These are phyloP conservation scores for Siphonodentalium dalli DNA, from an alignment of 2,888 invertebrate genomes.

Conservation along the genomic window DNA sequence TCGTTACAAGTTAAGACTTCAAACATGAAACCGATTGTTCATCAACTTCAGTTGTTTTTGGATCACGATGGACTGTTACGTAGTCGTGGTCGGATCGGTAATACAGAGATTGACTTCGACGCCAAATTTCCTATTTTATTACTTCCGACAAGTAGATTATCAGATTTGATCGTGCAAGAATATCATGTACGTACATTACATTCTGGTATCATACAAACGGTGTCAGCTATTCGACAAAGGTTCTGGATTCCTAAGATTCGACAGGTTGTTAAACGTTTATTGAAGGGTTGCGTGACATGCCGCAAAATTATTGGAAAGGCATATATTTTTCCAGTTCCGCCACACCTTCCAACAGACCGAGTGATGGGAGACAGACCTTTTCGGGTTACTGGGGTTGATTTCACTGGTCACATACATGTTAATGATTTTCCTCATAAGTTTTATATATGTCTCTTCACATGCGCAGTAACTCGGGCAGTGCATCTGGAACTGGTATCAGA, in stretches of 20 bases:
- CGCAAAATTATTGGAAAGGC: slow-evolving; percentile 13
- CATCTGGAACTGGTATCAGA: slow-evolving; percentile 16
- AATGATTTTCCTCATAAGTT: slow-evolving; percentile 6
- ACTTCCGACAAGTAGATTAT: no score
- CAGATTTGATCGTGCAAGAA: no score
- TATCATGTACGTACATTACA: no score
- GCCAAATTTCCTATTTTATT: no score
- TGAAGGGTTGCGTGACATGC: slow-evolving; percentile 23
- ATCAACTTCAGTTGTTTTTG: no score
- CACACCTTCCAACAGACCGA: slow-evolving; percentile 17
- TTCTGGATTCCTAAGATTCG: slow-evolving; percentile 12
- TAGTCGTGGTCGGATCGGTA: no score
- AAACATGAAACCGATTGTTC: no score
- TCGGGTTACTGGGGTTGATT: slow-evolving; percentile 28
- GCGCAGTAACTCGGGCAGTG: slow-evolving; percentile 21
- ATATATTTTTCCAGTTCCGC: slow-evolving; percentile 10
- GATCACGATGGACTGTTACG: no score
- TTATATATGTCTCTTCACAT: slow-evolving; percentile 27
- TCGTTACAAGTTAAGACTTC: no score
- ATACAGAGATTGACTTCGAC: no score
- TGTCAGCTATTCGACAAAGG: no score
- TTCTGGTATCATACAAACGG: no score
- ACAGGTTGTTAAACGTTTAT: slow-evolving; percentile 8
- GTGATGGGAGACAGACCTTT: slow-evolving; percentile 15
- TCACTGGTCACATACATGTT: slow-evolving; percentile 18